Conservation (phyloP, 2,113 vertebrate genomes). For the Archilochus colubris region DNA sequence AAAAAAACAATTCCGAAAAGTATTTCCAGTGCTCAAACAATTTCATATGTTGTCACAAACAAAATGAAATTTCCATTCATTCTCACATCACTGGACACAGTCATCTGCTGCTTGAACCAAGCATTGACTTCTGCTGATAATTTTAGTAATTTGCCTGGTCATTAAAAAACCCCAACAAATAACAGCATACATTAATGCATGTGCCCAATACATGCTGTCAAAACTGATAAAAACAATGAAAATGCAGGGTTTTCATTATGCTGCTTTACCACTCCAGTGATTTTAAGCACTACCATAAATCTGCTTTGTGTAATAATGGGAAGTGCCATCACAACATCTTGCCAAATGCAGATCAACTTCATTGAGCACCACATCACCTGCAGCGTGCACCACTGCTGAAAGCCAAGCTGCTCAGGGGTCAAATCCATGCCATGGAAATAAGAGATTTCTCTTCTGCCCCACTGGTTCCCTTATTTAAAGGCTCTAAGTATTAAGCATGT, state of each 20-base stretch:
- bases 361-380: not conserved
- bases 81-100: not conserved
- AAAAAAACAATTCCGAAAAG: not conserved
- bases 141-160: not conserved
- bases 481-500: not conserved
- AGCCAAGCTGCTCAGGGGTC: not conserved
- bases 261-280: not conserved
- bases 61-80: not conserved
- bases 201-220: not conserved
- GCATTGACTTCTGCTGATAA: not conserved
- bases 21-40: not conserved
- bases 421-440: not conserved
- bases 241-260: not conserved
- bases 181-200: rapidly evolving
- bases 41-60: not conserved
- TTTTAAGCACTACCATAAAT: not conserved
- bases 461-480: not conserved
- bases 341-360: not conserved
- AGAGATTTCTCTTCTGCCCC: not conserved
- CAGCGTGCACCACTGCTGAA: rapidly evolving
- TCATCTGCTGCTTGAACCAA: not conserved
- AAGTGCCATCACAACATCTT: not conserved
- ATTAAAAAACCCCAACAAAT: not conserved
- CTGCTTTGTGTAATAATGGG: not conserved
- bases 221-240: not conserved